Percentiles rank a stretch among this genome's conserved stretches.
phyloP scores from a whole-genome alignment of 2,113 vertebrate genomes.

The Ariopsis seemanni region DNA sequence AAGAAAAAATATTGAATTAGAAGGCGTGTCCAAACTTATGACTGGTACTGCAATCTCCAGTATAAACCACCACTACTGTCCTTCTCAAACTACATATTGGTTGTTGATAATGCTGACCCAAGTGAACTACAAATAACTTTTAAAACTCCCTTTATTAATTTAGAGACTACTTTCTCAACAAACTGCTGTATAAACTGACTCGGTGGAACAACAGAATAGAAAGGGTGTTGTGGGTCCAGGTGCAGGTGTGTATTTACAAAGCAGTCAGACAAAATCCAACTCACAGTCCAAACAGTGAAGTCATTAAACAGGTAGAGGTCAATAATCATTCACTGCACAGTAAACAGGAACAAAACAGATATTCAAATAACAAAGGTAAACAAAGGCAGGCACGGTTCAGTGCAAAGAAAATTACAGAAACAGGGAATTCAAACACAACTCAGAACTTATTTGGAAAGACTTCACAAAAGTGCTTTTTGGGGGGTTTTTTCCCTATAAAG shows the following conservation, averaged over 20 bases:
- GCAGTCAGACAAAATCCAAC: conserved; percentile 2
- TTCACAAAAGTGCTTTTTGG: background rate
- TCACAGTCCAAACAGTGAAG: background rate
- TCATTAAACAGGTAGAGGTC: background rate
- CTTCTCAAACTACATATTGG: background rate
- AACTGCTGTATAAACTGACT: background rate
- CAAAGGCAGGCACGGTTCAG: background rate
- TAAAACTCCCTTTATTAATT: background rate
- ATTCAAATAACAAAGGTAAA: conserved; percentile 6
- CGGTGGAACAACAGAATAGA: background rate
- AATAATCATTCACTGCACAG: background rate
- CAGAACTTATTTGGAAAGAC: background rate
- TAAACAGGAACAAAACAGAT: background rate
- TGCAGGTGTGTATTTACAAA: background rate
- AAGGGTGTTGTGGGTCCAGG: background rate
- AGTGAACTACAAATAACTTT: background rate
- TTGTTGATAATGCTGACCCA: background rate
- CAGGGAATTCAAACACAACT: background rate
- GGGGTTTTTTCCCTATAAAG: background rate
- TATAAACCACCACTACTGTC: background rate
- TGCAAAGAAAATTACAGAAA: background rate
- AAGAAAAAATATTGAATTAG: too few relatives aligned
- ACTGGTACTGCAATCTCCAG: background rate
- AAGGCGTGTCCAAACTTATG: too few relatives aligned
- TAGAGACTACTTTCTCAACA: background rate